Base-by-base conservation (phyloP, 2,113 vertebrate genomes). In the Nycticryphes semicollaris region DNA sequence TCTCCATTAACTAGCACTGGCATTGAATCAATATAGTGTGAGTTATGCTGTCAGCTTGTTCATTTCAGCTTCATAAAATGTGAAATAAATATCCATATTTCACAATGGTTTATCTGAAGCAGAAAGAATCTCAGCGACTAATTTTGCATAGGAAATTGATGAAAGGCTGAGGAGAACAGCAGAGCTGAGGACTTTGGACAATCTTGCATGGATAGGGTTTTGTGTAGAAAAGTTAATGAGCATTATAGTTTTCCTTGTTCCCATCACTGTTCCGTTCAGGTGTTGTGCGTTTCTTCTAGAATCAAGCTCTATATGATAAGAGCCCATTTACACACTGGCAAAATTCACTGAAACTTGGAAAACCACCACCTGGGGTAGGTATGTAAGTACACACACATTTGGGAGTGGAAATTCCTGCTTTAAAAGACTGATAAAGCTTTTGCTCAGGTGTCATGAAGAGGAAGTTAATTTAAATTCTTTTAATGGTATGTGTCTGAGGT, bases 1-100 rank as follows among this genome's bases (percentile, higher is more conserved):
- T 92, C 94, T 92, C 92, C 67, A 88, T 94, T 97, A 96, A 96
- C 47, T 47, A 90, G 75, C 63, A 5, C 82, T 94, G 94, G 87
- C 84, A 62, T 4, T 60, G 94, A 89, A 96, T 96, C 96, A 87
- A 96, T 97, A 92, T 0, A 67, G 56, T 50, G 68, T 92, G 92
- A 92, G 80, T 93, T 93, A 68, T 79, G 73, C 83, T 96, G 92
- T 89, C 94, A 89, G 77, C 73, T 82, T 89, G n/a, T 22, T 92
- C 83, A 57, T 88, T 90, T 92, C 84, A 62, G 79, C 85, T 72
- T 90, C 90, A 64, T 68, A 90, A 93, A 89, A 75, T 30, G 35
- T 28, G 80, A 56, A 84, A 67, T 50, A 94, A 96, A 87, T 81
- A 82, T 25, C 86, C 39, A 80, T 72, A 95, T 94, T 94, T 94